Evolutionary conservation across 2,888 invertebrate species (phyloP).

Genomic region (Drosophila monieri): DNA sequence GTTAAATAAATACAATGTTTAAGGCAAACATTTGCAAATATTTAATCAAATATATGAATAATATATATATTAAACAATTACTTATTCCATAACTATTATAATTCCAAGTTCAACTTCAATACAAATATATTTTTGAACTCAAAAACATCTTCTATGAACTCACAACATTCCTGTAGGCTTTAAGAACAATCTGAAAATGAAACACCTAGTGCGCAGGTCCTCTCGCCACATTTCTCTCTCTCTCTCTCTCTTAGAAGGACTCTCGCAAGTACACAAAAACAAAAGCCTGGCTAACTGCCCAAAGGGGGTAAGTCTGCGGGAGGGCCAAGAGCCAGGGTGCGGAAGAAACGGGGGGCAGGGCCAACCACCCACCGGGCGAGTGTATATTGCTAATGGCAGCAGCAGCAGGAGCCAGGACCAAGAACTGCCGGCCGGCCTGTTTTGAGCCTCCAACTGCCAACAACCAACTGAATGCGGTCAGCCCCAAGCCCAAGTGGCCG

Average conservation of each 20-base stretch:
- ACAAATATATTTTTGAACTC: not conserved
- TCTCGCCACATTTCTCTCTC: constrained; percentile 5
- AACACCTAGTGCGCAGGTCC: constrained; percentile 54
- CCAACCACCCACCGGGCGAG: constrained; percentile 27
- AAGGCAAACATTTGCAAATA: not conserved
- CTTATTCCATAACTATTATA: too few relatives aligned
- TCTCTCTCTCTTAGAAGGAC: constrained; percentile 6
- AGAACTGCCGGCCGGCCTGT: constrained; percentile 63
- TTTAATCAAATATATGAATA: not conserved
- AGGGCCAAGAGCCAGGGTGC: not conserved
- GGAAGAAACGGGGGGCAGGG: constrained; percentile 22
- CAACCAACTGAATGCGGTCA: constrained; percentile 31
- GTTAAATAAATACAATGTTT: not conserved
- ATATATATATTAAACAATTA: not conserved
- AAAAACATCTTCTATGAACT: not conserved
- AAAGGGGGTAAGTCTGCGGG: constrained; percentile 41
- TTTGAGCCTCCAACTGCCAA: constrained; percentile 28
- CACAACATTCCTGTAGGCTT: not conserved
- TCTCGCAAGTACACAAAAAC: constrained; percentile 70
- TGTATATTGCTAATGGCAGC: constrained; percentile 66
- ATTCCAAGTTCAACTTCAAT: too few relatives aligned
- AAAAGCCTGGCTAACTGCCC: constrained; percentile 45
- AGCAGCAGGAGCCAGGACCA: constrained; percentile 27
- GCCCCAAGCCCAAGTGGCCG: constrained; percentile 54
- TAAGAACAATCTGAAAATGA: constrained; percentile 24